A percentile compares a stretch with the other conserved stretches of the same genome.
phyloP scores from a whole-genome alignment of 2,797 vertebrate species.

The Nannoperca obscura region DNA sequence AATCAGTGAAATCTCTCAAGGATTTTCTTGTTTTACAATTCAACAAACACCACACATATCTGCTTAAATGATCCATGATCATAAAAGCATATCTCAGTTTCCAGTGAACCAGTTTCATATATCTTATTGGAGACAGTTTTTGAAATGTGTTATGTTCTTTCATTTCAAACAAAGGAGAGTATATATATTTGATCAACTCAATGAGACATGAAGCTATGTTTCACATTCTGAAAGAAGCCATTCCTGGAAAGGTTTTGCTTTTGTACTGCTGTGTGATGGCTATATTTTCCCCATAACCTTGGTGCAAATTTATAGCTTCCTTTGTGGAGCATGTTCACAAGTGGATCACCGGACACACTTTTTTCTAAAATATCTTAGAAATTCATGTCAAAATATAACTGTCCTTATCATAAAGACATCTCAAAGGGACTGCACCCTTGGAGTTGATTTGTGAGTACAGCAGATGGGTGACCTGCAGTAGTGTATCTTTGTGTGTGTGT shows the following conservation, averaged over 20 bases:
- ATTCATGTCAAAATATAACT: slow-evolving; percentile 3
- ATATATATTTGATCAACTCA: neutral
- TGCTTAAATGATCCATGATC: neutral
- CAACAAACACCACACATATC: slow-evolving; percentile 24
- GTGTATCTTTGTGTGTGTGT: neutral
- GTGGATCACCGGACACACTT: no score
- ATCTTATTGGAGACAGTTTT: neutral
- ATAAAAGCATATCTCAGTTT: slow-evolving; percentile 6
- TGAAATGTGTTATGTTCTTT: neutral
- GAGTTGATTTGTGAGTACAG: slow-evolving; percentile 11
- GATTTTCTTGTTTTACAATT: slow-evolving; percentile 15
- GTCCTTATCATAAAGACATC: neutral
- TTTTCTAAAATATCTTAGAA: slow-evolving; percentile 6
- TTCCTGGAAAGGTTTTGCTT: neutral
- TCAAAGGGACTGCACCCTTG: neutral
- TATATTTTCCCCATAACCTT: neutral
- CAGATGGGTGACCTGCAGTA: neutral
- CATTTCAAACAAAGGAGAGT: neutral
- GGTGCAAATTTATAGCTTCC: neutral
- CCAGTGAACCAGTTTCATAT: neutral
- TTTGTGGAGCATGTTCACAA: neutral
- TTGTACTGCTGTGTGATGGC: neutral
- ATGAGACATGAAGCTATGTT: neutral
- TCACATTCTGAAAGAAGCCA: neutral
- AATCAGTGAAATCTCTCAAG: slow-evolving; percentile 27